Percentiles rank a stretch among this genome's conserved stretches.
These are phyloP conservation scores for Melanophora roralis DNA, from an alignment of 2,888 invertebrate species.

Conservation along the genomic window DNA sequence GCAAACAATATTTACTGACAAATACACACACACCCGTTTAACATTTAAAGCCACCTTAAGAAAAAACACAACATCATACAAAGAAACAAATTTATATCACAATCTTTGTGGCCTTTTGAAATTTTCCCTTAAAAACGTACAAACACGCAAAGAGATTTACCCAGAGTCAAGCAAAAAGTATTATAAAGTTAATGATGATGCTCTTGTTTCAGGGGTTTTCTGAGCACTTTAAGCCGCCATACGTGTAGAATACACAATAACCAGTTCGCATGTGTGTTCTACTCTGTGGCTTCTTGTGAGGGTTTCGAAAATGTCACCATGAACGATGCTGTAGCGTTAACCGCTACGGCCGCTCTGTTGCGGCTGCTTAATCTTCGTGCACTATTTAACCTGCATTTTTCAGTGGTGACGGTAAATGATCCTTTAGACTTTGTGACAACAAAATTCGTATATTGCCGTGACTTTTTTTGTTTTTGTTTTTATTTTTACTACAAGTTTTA, in stretches of 20 bases:
- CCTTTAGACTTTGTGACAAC: constrained; percentile 57
- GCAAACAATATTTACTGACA: too few species aligned
- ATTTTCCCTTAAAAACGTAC: background rate
- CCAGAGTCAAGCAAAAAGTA: background rate
- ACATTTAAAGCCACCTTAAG: background rate
- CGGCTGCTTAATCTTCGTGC: constrained; percentile 27
- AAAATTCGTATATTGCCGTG: constrained; percentile 44
- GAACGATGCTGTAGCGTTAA: constrained; percentile 14
- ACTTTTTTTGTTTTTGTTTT: constrained; percentile 5
- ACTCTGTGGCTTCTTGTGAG: constrained; percentile 33
- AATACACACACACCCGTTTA: background rate
- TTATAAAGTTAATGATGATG: constrained; percentile 17
- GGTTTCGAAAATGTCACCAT: constrained; percentile 24
- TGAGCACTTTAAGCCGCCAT: constrained; percentile 15
- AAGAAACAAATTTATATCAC: constrained; percentile 21
- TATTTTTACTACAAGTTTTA: background rate
- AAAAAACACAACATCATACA: background rate
- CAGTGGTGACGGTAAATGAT: constrained; percentile 57
- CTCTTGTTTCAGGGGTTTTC: background rate
- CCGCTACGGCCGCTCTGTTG: constrained; percentile 14
- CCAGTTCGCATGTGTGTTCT: background rate
- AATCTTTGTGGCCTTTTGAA: constrained; percentile 24
- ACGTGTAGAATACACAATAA: background rate
- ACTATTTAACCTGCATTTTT: constrained; percentile 48
- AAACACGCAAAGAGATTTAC: too few species aligned